Conservation (phyloP, 1,140 invertebrate genomes). For the Sitophilus oryzae region DNA sequence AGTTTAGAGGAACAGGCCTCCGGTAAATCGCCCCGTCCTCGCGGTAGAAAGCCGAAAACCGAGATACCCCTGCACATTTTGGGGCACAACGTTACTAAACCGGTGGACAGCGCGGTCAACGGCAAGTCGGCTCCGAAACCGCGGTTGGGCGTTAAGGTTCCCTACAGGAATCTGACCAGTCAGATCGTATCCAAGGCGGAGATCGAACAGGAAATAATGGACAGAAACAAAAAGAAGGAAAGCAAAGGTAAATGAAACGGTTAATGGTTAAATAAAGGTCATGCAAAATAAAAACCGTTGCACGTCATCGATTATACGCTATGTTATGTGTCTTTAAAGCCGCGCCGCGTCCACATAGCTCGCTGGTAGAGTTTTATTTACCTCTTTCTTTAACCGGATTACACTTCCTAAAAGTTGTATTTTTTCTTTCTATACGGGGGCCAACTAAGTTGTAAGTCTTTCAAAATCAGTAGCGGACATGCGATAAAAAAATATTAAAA, state of each 20-base stretch:
- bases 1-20: neutral
- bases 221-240: constrained; percentile 36
- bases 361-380: too few species aligned
- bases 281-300: too few species aligned
- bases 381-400: too few species aligned
- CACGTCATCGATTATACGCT: too few species aligned
- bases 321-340: too few species aligned
- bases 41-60: constrained; percentile 23
- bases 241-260: neutral
- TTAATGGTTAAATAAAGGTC: too few species aligned
- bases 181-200: constrained; percentile 47
- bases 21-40: constrained; percentile 1
- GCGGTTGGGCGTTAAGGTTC: constrained; percentile 44
- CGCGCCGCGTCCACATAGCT: too few species aligned
- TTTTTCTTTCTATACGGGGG: too few species aligned
- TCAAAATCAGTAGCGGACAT: too few species aligned
- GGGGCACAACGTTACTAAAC: constrained; percentile 30
- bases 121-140: constrained; percentile 27
- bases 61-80: constrained; percentile 33
- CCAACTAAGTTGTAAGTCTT: too few species aligned
- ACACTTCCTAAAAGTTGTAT: too few species aligned
- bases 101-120: constrained; percentile 27
- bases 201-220: constrained; percentile 47
- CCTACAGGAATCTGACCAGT: constrained; percentile 46
- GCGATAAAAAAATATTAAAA: too few species aligned